Evolutionary conservation across 1,140 invertebrate species (phyloP), one percentile per base, ranked within the genome.

Genomic region (Rhynchophorus ferrugineus): DNA sequence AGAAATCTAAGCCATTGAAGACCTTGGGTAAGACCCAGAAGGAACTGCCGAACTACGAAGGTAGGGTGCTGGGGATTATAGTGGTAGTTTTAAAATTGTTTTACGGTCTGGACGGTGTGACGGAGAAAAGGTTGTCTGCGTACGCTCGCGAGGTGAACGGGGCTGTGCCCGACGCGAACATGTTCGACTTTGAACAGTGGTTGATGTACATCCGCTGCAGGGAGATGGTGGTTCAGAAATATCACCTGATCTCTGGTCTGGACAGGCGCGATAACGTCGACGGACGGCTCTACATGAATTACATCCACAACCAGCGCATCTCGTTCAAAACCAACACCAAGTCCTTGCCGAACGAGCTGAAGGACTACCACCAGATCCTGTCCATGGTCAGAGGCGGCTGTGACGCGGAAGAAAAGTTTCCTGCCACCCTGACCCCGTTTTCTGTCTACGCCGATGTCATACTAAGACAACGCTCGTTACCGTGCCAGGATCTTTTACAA

Each of bases 131-230:
- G 49, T 75, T 81, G 17, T 82, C 80, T 2, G 59, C 70, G 29
- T 70, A 77, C 21, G 72, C 76, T 0, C 62, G 67, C 3, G 64
- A 68, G 47, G 70, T 79, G 8, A 75, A 81, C 64, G 73, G 64
- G 52, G 57, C 54, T 22, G 44, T 19, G 39, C 6, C n/a, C 33
- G 63, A 65, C 17, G 39, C 61, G 1, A 69, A 69, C 36, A 69
- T 83, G 13, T 84, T 84, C 60, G 75, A 75, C 44, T 78, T 78
- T 59, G 64, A 69, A 8, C 74, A 82, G 19, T 85, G 82, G 82
- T 73, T 81, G 53, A 57, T 73, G 33, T 81, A 75, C 58, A 75
- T 83, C 1, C 75, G 78, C 54, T 75, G 79, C 61, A 72, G 83
- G 3, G 74, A 75, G 44, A 53, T 64, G 2, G 63, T 81, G 33